Conservation (phyloP, 2,797 vertebrate species). For the Xenops minutus region DNA sequence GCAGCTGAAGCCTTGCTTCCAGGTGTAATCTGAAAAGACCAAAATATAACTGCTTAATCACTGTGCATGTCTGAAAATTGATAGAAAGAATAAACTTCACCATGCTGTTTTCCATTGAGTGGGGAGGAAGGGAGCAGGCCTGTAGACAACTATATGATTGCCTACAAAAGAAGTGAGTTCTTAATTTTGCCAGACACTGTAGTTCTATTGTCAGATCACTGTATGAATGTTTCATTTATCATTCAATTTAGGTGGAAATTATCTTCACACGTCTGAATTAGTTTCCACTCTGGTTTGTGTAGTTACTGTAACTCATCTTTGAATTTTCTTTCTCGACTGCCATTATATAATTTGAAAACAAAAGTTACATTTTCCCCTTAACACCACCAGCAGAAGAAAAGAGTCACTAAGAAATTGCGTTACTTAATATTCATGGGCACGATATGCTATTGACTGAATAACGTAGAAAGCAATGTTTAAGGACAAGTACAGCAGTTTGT, state of each 20-base stretch:
- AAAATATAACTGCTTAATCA: not conserved
- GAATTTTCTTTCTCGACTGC: not conserved
- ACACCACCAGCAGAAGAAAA: not conserved
- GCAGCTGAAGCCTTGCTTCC: constrained; percentile 91
- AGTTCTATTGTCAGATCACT: not conserved
- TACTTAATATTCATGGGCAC: not conserved
- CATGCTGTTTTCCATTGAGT: fast-evolving
- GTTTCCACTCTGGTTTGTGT: not conserved
- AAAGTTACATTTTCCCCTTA: not conserved
- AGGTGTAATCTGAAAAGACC: constrained; percentile 86
- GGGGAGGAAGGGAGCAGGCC: not conserved
- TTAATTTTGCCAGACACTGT: not conserved
- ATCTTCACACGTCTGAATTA: not conserved
- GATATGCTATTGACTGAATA: not conserved
- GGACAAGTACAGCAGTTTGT: not conserved
- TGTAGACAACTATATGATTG: not conserved
- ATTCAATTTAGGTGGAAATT: not conserved
- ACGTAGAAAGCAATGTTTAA: not conserved
- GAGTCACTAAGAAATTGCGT: not conserved
- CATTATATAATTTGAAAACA: not conserved
- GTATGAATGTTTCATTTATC: not conserved
- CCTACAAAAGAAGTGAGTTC: not conserved
- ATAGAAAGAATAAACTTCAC: not conserved
- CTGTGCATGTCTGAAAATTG: not conserved
- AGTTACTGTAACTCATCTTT: not conserved